These are phyloP conservation scores for Gymnosoma rotundatum DNA, from an alignment of 2,888 invertebrate species.

Conservation along the genomic window DNA sequence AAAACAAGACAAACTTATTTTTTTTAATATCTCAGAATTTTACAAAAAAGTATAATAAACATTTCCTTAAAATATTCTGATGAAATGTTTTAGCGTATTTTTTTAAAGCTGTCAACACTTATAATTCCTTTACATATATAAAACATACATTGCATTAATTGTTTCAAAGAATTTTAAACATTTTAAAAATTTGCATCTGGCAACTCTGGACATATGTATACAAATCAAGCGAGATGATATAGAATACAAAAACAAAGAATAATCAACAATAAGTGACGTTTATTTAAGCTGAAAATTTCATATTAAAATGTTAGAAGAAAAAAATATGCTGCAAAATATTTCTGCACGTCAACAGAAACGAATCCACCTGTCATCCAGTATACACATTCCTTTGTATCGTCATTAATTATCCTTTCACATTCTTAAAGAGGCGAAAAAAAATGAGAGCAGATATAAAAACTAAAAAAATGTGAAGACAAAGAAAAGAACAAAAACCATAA, in stretches of 20 bases:
- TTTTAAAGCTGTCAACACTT: too few relatives aligned
- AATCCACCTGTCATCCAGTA: constrained; percentile 9
- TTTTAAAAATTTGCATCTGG: too few relatives aligned
- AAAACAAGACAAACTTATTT: too few relatives aligned
- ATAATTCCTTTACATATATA: too few relatives aligned
- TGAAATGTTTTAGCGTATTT: too few relatives aligned
- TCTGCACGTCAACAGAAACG: neutral
- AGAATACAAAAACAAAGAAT: neutral
- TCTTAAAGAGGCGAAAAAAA: neutral
- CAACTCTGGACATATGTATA: neutral
- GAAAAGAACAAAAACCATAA: neutral
- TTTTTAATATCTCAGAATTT: too few relatives aligned
- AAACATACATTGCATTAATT: too few relatives aligned
- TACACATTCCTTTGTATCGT: constrained; percentile 49
- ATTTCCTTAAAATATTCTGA: too few relatives aligned
- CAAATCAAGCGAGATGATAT: neutral
- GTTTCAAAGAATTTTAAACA: too few relatives aligned
- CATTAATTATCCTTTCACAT: constrained; percentile 56
- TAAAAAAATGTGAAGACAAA: constrained; percentile 18
- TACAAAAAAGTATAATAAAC: too few relatives aligned
- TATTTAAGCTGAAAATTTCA: constrained; percentile 4
- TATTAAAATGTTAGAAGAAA: neutral
- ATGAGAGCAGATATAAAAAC: neutral
- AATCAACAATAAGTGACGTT: constrained; percentile 57
- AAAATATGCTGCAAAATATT: constrained; percentile 24